Base-by-base conservation (phyloP, 2,113 vertebrate species). In the Pseudolaguvia tuberculata region DNA sequence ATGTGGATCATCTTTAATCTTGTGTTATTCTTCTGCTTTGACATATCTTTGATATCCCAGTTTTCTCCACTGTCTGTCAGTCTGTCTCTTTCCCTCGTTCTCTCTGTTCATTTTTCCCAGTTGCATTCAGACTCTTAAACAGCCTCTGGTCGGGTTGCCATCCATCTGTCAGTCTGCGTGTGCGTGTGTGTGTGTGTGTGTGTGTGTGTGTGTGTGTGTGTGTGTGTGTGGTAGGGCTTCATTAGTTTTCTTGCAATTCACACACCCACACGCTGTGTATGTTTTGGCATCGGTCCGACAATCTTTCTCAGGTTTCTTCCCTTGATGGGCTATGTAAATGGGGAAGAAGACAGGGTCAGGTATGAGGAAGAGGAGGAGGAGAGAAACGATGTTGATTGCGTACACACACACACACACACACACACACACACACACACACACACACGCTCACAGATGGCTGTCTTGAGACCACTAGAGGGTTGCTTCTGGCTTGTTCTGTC, bases 101-200 rank as follows among this genome's bases (percentile, higher is more conserved):
- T 31, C 20, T 67, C 20, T 62, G 25, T 68, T 51, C 58, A n/a
- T 14, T 72, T 62, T 66, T 48, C 45, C 35, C 45, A 69, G 67
- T 73, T 71, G 45, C 23, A 50, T 61, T 69, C 25, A 21, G 73
- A 76, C 72, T 73, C 66, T 72, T 62, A 72, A 80, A 73, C 67
- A 45, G 67, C 66, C 75, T 79, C 62, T 68, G 50, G 39, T 59
- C 45, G 23, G 62, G 58, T 69, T 66, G 62, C 70, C 65, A 50
- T 73, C 65, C 63, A 70, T 80, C 48, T 79, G 81, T 79, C 70
- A 73, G 35, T 75, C 5, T 82, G 18, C 42, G 55, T 72, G 35
- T 81, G 39, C 85, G 55, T 80, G 81, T 4, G 58, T 56, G 47
- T 47, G 48, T 45, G 56, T 45, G 48, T 77, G 68, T n/a, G 39